Conservation (phyloP, 2,797 vertebrate genomes). For the Lithobates sylvaticus region DNA sequence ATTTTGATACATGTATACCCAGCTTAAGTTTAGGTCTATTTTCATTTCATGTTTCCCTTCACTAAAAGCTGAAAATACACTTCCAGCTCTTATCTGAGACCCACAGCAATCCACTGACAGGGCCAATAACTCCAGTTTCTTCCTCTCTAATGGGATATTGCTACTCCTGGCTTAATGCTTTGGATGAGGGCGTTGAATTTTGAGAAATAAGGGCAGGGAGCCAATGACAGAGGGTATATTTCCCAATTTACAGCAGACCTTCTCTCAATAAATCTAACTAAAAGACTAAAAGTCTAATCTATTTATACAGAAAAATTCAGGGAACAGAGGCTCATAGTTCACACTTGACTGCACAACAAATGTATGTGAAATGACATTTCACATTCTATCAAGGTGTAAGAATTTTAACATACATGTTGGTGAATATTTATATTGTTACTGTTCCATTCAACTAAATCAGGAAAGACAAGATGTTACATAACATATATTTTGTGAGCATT, state of each 20-base stretch:
- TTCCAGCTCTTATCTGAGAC: too few species aligned
- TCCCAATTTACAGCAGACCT: background rate
- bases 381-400: background rate
- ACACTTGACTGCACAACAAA: background rate
- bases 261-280: background rate
- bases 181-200: too few species aligned
- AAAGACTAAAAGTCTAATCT: background rate
- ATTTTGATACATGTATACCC: too few species aligned
- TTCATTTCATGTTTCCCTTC: too few species aligned
- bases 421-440: slow-evolving; percentile 2
- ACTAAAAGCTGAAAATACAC: too few species aligned
- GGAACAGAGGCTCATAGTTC: background rate
- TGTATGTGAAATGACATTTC: background rate
- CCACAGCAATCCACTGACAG: too few species aligned
- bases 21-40: too few species aligned
- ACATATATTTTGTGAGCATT: background rate
- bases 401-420: background rate
- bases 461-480: background rate
- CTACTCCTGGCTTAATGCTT: too few species aligned
- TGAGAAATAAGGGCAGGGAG: background rate
- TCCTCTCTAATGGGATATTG: too few species aligned
- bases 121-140: too few species aligned
- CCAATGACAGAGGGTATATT: background rate
- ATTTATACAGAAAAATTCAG: background rate
- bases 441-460: background rate